Percentiles rank a stretch among this genome's conserved stretches.
phyloP scores from a whole-genome alignment of 1,140 invertebrate species.

The Chlorops oryzae region DNA sequence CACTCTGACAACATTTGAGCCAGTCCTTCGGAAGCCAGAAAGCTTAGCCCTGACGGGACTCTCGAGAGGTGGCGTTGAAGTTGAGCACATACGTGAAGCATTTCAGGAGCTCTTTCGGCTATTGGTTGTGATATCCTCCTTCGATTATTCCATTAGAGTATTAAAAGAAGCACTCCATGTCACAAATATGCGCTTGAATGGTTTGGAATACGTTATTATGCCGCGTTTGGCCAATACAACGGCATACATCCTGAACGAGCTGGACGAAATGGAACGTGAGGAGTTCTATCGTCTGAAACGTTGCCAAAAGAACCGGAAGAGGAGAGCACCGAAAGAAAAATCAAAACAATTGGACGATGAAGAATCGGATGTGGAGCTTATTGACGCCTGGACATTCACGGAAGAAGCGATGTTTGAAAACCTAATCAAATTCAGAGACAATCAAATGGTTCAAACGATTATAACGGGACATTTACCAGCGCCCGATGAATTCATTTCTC shows the following conservation, averaged over 20 bases:
- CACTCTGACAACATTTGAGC: constrained; percentile 22
- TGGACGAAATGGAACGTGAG: constrained; percentile 78
- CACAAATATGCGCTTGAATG: constrained; percentile 66
- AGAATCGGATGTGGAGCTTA: too few species aligned
- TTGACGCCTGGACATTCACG: too few species aligned
- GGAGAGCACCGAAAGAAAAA: too few species aligned
- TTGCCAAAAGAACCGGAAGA: constrained; percentile 58
- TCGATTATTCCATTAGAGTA: constrained; percentile 25
- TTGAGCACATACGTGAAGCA: constrained; percentile 20
- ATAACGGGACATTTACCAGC: too few species aligned
- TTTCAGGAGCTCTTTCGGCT: constrained; percentile 20
- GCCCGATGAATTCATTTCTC: too few species aligned
- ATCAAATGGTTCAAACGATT: too few species aligned
- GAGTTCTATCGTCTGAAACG: constrained; percentile 79
- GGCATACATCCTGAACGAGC: constrained; percentile 68
- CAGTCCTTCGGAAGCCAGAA: constrained; percentile 2
- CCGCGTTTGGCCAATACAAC: constrained; percentile 67
- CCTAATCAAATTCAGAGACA: too few species aligned
- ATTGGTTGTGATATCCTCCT: constrained; percentile 21
- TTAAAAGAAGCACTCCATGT: constrained; percentile 21
- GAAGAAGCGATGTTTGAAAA: too few species aligned
- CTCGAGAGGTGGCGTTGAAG: constrained; percentile 32
- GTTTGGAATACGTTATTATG: constrained; percentile 76
- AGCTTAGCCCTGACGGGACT: constrained; percentile 27
- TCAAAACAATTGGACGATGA: too few species aligned